A percentile compares a stretch with the other conserved stretches of the same genome.
Conservation (phyloP, 2,797 vertebrate genomes). For the Gymnopithys bicolor region DNA sequence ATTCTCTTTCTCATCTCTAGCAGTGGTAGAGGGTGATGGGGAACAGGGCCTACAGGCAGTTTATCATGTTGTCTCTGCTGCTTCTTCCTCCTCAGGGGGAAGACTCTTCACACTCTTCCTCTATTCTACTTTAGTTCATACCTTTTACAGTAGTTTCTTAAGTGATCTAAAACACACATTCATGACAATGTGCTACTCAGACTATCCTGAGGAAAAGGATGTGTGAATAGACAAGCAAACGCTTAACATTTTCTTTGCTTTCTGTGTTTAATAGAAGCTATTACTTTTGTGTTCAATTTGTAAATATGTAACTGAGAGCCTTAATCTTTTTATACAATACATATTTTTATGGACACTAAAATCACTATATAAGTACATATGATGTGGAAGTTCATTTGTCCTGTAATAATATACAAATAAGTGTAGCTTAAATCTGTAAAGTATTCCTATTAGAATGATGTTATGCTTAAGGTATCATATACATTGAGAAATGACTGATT, state of each 20-base stretch:
- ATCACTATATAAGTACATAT: background rate
- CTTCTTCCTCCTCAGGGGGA: background rate
- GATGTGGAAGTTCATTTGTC: background rate
- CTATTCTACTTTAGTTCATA: background rate
- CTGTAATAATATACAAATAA: background rate
- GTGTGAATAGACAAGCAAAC: background rate
- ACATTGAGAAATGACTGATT: background rate
- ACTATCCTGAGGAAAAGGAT: background rate
- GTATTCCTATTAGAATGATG: background rate
- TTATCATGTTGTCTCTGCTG: background rate
- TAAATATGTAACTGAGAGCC: background rate
- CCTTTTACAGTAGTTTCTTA: background rate
- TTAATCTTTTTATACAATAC: background rate
- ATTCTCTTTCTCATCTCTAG: background rate
- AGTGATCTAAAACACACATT: background rate
- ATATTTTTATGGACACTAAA: background rate
- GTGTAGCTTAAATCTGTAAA: background rate
- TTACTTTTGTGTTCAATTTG: background rate
- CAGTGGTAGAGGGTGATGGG: background rate
- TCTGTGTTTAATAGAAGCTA: background rate
- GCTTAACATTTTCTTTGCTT: background rate
- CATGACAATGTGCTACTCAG: background rate
- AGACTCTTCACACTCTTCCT: background rate
- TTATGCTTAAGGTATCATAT: background rate
- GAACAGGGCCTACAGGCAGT: accelerated